Evolutionary conservation across 2,888 invertebrate genomes (phyloP), one percentile per base, ranked within the genome.

Genomic region (Apodemia hepburni): DNA sequence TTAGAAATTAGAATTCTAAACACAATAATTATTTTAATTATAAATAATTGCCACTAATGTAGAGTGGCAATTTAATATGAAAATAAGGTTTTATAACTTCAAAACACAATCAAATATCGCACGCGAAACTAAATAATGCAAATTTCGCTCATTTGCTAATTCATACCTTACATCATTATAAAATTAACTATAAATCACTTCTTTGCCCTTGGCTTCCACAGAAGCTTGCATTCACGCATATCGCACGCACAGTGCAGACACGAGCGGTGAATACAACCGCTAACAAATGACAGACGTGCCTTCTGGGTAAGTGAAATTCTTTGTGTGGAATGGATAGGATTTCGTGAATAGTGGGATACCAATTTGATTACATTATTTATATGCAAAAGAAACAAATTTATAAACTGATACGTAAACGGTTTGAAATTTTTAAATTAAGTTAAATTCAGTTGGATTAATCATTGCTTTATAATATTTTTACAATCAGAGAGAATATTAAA

Each of bases 221-320:
- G 88, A 78, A 85, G 87, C 80, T 69, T 69, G 68, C 66, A 66
- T 79, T 80, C 84, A 81, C 82, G 81, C 81, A 82, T 82, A 80
- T 76, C 70, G 74, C 81, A 81, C 80, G 69, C 61, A 63, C 9
- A 45, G 27, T 59, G 47, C 35, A 18, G 51, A 49, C 38, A 38
- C 35, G 17, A 12, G 42, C 54, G 33, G 29, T 42, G 49, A 57
- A 62, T 51, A 60, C 60, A 73, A 15, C 15, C 54, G 54, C 22
- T 54, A 54, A 27, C 71, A 66, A 79, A 77, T 78, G 76, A 75
- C 79, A 80, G 76, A 78, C 78, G 71, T 82, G 79, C 80, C 79
- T 79, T 71, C 70, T 66, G 79, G 82, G 77, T 54, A 54, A 54
- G 54, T 54, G 54, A 54, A 54, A 54, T 54, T 54, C 54, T 54